phyloP scores from a whole-genome alignment of 1,140 invertebrate species.

The Apis laboriosa region DNA sequence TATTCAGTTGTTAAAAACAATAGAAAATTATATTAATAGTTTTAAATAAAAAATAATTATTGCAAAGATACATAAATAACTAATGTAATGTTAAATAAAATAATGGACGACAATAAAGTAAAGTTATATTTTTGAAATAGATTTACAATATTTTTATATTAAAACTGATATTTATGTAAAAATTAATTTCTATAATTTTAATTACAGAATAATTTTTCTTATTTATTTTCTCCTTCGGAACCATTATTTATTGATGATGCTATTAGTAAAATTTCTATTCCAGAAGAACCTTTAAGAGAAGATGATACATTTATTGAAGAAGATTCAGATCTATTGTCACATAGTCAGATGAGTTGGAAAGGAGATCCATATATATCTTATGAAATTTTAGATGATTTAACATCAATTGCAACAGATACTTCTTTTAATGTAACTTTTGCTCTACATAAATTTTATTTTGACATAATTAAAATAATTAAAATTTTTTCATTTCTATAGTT shows the following conservation, averaged over 20 bases:
- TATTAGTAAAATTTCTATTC: background rate
- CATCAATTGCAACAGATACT: background rate
- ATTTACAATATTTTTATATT: background rate
- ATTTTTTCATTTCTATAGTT: background rate
- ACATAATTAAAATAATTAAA: background rate
- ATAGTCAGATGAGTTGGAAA: conserved; percentile 33
- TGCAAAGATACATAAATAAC: background rate
- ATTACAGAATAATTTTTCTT: conserved; percentile 4
- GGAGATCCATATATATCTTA: conserved; percentile 24
- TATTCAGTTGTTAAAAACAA: conserved; percentile 44
- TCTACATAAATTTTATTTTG: background rate
- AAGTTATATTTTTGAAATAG: background rate
- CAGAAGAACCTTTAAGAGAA: background rate
- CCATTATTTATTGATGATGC: background rate
- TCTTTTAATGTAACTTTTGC: conserved; percentile 23
- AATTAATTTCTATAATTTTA: background rate
- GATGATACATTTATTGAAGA: background rate
- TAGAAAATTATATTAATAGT: conserved; percentile 15
- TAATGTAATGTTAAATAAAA: background rate
- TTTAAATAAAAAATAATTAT: background rate
- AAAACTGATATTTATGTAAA: background rate
- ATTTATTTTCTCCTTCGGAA: conserved; percentile 26
- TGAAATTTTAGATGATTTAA: background rate
- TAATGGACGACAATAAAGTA: conserved; percentile 17
- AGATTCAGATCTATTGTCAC: conserved; percentile 19